Evolutionary conservation across 2,113 vertebrate species (phyloP), one percentile per base, ranked within the genome.

Genomic region (Suncus etruscus): DNA sequence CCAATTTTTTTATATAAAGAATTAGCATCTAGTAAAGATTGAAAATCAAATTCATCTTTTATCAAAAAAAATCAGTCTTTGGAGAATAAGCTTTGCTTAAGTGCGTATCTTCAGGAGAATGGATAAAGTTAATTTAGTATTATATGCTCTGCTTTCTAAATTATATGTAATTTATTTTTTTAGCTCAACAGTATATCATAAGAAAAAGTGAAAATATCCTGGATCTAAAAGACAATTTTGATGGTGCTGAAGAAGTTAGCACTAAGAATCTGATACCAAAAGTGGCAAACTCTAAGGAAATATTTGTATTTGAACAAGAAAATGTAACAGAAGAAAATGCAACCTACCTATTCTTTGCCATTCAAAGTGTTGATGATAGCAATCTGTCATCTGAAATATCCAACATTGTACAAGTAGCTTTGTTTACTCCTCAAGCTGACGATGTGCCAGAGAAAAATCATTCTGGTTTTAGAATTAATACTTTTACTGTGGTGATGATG

Each of bases 131-230:
- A 89, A 69, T 85, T 74, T 24, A 74, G 70, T 45, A n/a, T n/a
- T n/a, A 65, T 85, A 47, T 72, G 7, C 11, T 87, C 22, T 27
- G 63, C 15, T 32, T 76, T 80, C 68, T 92, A 88, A 95, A 47
- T 54, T 78, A 58, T 10, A 27, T 45, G 1, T 75, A 87, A 65
- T 78, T 90, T 65, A 92, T 94, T n/a, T 90, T 51, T 89, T 85
- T 93, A 98, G 98, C 94, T 65, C 45, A 94, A 89, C 69, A 68
- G 22, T 98, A 98, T 77, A 96, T 98, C 90, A 97, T 98, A 95
- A 97, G 97, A 95, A 97, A 86, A 86, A 98, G 96, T 85, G 75
- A 31, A 89, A 97, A 39, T 70, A 69, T 97, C 16, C 83, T 89
- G 58, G 83, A 95, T 16, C 94, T 98, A 70, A 95, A 87, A 77